Conservation (phyloP, 2,113 vertebrate genomes). For the Psilopogon haemacephalus region DNA sequence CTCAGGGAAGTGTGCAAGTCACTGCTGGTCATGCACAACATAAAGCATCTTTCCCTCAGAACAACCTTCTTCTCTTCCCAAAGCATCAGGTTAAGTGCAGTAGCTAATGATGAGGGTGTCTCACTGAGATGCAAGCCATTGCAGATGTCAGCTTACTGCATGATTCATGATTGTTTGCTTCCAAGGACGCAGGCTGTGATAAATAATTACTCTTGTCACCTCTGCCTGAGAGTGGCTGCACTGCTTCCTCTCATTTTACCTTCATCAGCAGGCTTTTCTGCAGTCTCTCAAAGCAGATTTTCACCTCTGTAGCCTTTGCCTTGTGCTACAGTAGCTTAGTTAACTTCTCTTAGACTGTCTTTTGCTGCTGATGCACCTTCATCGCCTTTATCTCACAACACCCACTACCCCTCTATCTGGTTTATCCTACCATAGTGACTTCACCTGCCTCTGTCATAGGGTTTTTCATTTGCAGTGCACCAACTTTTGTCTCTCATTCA, state of each 20-base stretch:
- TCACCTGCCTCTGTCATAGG: rapidly evolving
- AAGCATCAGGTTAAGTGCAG: not conserved
- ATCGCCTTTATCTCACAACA: not conserved
- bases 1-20: too few species aligned
- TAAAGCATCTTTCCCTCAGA: not conserved
- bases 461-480: not conserved
- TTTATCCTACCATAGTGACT: not conserved
- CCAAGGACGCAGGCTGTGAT: not conserved
- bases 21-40: not conserved
- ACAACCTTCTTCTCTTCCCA: not conserved
- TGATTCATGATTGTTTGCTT: not conserved
- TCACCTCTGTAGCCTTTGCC: not conserved
- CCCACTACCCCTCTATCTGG: not conserved
- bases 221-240: not conserved
- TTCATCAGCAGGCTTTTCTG: not conserved
- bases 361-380: not conserved
- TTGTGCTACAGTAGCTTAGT: not conserved
- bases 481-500: not conserved
- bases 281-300: not conserved
- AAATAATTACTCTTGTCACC: not conserved
- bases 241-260: not conserved
- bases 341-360: not conserved
- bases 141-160: not conserved
- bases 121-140: not conserved
- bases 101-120: not conserved